Conservation (phyloP, 2,113 vertebrate species). For the Opisthocomus hoazin region DNA sequence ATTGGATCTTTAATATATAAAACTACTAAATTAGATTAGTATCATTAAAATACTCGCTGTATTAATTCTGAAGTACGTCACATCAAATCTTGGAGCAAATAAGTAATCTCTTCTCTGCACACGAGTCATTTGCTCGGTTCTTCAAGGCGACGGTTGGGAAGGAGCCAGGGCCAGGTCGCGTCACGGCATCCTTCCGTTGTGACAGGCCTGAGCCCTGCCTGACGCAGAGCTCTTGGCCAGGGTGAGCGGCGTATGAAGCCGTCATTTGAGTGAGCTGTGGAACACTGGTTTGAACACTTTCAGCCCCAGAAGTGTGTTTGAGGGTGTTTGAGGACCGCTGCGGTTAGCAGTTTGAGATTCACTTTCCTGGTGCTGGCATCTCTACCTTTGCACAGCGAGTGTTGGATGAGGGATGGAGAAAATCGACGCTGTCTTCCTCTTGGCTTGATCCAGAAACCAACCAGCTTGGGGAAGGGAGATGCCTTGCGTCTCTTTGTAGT, state of each 20-base stretch:
- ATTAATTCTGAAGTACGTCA: background rate
- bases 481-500: background rate
- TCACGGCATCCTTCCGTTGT: background rate
- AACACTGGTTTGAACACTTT: background rate
- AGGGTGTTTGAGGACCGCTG: background rate
- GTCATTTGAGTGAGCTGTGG: background rate
- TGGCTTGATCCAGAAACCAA: background rate
- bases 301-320: background rate
- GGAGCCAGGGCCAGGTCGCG: background rate
- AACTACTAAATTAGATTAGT: background rate
- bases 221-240: background rate
- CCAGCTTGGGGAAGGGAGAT: rapidly evolving
- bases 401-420: background rate
- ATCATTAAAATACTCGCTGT: background rate
- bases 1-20: background rate
- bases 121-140: background rate
- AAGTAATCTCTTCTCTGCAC: background rate
- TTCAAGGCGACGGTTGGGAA: background rate
- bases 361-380: background rate
- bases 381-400: background rate
- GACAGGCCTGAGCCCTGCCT: background rate
- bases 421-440: rapidly evolving
- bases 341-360: background rate
- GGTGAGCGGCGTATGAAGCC: background rate
- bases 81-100: background rate